Conservation (phyloP, 1,140 invertebrate genomes). For the Vanessa atalanta region DNA sequence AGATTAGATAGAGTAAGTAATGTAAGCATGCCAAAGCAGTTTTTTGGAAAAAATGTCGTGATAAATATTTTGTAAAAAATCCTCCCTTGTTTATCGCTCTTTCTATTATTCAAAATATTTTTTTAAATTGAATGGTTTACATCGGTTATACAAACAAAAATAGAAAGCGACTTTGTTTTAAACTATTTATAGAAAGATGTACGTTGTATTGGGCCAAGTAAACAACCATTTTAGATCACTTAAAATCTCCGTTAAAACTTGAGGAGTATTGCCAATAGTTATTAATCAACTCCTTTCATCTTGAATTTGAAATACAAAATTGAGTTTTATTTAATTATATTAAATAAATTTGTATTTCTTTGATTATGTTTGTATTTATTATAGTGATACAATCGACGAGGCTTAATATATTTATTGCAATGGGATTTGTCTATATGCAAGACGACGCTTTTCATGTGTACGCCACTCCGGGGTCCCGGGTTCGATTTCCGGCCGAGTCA, state of each 20-base stretch:
- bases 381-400: background rate
- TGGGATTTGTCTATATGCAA: background rate
- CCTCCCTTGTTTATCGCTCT: background rate
- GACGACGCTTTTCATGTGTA: too few species aligned
- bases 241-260: conserved; percentile 14
- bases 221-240: conserved; percentile 14
- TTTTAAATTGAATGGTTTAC: background rate
- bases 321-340: background rate
- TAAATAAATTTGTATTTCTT: background rate
- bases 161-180: background rate
- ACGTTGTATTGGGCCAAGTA: background rate
- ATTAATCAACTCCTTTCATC: conserved; percentile 19
- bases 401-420: background rate
- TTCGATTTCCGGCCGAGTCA: too few species aligned
- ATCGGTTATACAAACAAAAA: background rate
- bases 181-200: background rate
- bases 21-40: too few species aligned
- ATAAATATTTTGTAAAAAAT: too few species aligned
- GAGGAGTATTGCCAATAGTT: conserved; percentile 4
- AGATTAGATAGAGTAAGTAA: too few species aligned
- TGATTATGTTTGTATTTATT: background rate
- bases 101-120: background rate
- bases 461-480: too few species aligned
- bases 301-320: background rate
- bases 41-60: background rate